Percentiles rank a stretch among this genome's conserved stretches.
Evolutionary conservation across 2,888 invertebrate species (phyloP).

Genomic region (Cerceris ruficornis): DNA sequence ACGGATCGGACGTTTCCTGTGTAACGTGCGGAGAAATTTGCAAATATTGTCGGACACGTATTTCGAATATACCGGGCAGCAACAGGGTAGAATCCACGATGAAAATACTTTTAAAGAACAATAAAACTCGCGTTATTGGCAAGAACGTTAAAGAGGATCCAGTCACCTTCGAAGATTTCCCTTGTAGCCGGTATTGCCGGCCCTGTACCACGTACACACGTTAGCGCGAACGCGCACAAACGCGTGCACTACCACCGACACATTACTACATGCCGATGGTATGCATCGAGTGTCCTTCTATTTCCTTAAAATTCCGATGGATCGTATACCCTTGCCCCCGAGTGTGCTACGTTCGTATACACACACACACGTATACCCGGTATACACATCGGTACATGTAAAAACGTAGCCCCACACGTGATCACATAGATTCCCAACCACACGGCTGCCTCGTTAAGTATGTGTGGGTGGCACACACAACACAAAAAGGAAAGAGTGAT

Average conservation of each 20-base stretch:
- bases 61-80: not conserved
- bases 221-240: constrained; percentile 30
- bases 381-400: not conserved
- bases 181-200: constrained; percentile 44
- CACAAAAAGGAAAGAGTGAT: constrained; percentile 43
- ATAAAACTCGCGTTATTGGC: constrained; percentile 16
- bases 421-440: constrained; percentile 41
- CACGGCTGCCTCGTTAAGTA: constrained; percentile 51
- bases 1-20: too few relatives aligned
- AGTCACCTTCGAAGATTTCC: constrained; percentile 58
- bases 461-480: constrained; percentile 56
- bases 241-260: constrained; percentile 42
- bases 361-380: constrained; percentile 25
- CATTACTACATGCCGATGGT: constrained; percentile 68
- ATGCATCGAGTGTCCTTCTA: constrained; percentile 78
- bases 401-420: constrained; percentile 21
- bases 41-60: too few relatives aligned
- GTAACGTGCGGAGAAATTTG: too few relatives aligned
- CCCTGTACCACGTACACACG: constrained; percentile 52
- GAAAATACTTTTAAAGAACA: constrained; percentile 7
- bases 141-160: constrained; percentile 51
- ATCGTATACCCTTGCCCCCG: constrained; percentile 66
- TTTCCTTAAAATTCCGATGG: constrained; percentile 78
- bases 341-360: constrained; percentile 51
- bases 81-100: not conserved